A percentile compares a stretch with the other conserved stretches of the same genome.
Conservation (phyloP, 2,797 vertebrate genomes). For the Clarias fuscus region DNA sequence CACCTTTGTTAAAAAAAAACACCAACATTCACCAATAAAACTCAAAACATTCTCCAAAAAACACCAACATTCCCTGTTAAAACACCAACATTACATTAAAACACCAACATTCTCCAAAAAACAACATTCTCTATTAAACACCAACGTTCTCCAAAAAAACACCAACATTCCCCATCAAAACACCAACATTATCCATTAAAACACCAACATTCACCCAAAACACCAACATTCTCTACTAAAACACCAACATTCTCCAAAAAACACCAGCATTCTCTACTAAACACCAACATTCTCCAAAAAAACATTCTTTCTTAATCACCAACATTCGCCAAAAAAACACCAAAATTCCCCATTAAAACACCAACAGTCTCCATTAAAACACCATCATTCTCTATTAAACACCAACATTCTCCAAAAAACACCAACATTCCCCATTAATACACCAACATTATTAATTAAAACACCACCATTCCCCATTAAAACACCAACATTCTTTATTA, state of each 20-base stretch:
- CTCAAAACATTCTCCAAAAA: not conserved
- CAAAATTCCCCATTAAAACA: not conserved
- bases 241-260: not conserved
- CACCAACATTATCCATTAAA: not conserved
- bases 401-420: not conserved
- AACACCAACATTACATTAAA: not conserved
- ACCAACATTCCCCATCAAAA: not conserved
- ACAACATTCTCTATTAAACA: not conserved
- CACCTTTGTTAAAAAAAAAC: not conserved
- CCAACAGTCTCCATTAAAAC: not conserved
- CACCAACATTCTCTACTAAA: not conserved
- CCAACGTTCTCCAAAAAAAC: not conserved
- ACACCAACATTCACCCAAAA: not conserved
- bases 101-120: not conserved
- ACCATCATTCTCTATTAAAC: not conserved
- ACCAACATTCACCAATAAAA: too few species aligned
- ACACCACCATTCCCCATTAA: not conserved
- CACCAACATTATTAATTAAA: not conserved
- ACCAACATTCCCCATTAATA: not conserved
- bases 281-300: not conserved
- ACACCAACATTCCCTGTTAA: not conserved
- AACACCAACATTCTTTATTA: too few species aligned
- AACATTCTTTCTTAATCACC: not conserved
- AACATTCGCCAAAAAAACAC: not conserved
- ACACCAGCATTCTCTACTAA: too few species aligned